Conservation (phyloP, 2,888 invertebrate species). For the Ectemnius lituratus region DNA sequence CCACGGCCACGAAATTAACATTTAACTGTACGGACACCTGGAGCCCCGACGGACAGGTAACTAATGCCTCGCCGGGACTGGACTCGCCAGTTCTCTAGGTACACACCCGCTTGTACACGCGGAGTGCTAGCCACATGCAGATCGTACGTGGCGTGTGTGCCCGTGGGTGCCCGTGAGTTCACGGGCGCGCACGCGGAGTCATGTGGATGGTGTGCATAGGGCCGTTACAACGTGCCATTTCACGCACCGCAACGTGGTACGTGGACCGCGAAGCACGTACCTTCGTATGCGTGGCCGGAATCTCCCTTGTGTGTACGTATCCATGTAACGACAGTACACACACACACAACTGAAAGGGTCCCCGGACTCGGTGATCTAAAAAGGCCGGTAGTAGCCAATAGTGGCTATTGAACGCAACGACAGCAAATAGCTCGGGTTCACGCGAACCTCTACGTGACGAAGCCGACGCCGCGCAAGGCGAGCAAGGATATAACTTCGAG, state of each 20-base stretch:
- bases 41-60: slow-evolving; percentile 65
- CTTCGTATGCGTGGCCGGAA: slow-evolving; percentile 25
- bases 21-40: slow-evolving; percentile 69
- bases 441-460: slow-evolving; percentile 39
- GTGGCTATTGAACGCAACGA: slow-evolving; percentile 12
- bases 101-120: slow-evolving; percentile 17
- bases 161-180: slow-evolving; percentile 1
- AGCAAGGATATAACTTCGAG: slow-evolving; percentile 30
- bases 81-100: slow-evolving; percentile 24
- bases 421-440: slow-evolving; percentile 43
- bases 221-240: slow-evolving; percentile 32
- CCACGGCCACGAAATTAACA: slow-evolving; percentile 70
- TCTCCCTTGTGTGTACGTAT: slow-evolving; percentile 12
- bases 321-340: slow-evolving; percentile 5
- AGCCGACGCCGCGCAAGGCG: slow-evolving; percentile 17
- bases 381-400: slow-evolving; percentile 30
- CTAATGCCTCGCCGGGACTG: slow-evolving; percentile 61
- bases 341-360: slow-evolving; percentile 1
- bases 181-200: background rate
- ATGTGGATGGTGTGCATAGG: slow-evolving; percentile 19
- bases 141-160: slow-evolving; percentile 9
- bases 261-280: slow-evolving; percentile 37
- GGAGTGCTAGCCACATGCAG: slow-evolving; percentile 13
- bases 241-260: slow-evolving; percentile 38
- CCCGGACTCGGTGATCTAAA: slow-evolving; percentile 21